Conservation (phyloP, 2,113 vertebrate genomes). For the Sisor rabdophorus region DNA sequence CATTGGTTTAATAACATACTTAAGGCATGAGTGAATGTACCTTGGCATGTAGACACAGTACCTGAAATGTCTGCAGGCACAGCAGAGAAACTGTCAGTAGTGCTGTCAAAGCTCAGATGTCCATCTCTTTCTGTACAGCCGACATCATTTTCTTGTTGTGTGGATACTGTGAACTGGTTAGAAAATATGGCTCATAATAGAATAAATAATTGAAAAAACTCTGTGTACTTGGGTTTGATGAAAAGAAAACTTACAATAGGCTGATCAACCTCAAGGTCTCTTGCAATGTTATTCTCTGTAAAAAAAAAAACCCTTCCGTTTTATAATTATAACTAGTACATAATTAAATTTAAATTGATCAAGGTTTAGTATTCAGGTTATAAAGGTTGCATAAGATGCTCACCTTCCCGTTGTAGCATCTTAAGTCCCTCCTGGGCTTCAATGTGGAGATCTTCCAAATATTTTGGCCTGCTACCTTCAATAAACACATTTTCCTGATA, state of each 20-base stretch:
- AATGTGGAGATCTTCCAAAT: constrained; percentile 88
- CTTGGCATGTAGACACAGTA: constrained; percentile 65
- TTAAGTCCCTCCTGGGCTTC: constrained; percentile 91
- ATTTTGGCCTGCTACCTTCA: constrained; percentile 78
- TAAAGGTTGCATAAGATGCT: constrained; percentile 6
- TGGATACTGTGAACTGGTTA: constrained; percentile 65
- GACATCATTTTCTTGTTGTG: constrained; percentile 68
- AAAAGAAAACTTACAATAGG: constrained; percentile 60
- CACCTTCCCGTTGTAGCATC: constrained; percentile 86
- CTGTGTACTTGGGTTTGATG: background rate
- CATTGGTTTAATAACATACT: background rate
- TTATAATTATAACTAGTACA: background rate
- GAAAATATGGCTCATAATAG: background rate
- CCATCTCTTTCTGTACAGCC: constrained; percentile 67
- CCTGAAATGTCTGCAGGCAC: constrained; percentile 45
- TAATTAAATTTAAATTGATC: background rate
- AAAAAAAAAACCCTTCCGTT: constrained; percentile 1
- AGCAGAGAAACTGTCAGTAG: constrained; percentile 49
- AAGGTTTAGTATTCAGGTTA: background rate
- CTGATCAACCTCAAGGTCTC: constrained; percentile 76
- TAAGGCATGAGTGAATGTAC: constrained; percentile 46
- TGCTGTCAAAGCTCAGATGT: constrained; percentile 52
- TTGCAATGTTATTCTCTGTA: constrained; percentile 76
- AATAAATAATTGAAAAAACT: background rate
- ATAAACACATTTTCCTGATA: constrained; percentile 93